Evolutionary conservation across 2,113 vertebrate species (phyloP).

Genomic region (Daubentonia madagascariensis): DNA sequence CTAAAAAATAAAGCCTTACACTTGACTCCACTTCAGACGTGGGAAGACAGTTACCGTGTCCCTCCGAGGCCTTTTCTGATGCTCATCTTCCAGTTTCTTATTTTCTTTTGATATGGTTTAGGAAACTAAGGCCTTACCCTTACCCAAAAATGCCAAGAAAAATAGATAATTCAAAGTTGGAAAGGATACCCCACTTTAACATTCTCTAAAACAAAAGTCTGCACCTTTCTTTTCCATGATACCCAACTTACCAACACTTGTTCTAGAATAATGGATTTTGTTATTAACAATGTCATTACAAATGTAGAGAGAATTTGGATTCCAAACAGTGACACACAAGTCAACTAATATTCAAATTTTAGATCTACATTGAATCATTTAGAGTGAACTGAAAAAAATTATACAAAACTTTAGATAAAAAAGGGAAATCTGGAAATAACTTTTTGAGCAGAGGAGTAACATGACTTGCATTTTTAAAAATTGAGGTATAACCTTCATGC

Average conservation of each 20-base stretch:
- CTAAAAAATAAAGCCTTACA: not conserved
- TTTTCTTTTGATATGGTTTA: not conserved
- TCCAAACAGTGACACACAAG: conserved; percentile 3
- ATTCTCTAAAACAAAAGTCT: not conserved
- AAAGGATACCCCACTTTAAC: not conserved
- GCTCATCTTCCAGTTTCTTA: not conserved
- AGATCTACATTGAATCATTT: conserved; percentile 2
- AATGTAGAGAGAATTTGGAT: not conserved
- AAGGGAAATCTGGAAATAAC: not conserved
- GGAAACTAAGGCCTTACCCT: not conserved
- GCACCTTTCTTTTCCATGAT: not conserved
- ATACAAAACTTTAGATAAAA: not conserved
- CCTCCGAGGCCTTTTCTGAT: not conserved
- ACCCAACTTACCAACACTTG: not conserved
- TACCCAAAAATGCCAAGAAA: not conserved
- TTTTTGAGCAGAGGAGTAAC: not conserved
- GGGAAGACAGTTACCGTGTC: not conserved
- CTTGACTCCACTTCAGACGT: not conserved
- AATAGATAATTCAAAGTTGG: not conserved
- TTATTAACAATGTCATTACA: not conserved
- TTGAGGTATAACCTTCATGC: not conserved
- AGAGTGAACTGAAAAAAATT: conserved; percentile 22
- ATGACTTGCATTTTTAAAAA: conserved; percentile 11
- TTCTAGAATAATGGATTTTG: not conserved
- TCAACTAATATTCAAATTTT: conserved; percentile 45